Evolutionary conservation across 2,888 invertebrate genomes (phyloP).

Genomic region (Elegia similella): DNA sequence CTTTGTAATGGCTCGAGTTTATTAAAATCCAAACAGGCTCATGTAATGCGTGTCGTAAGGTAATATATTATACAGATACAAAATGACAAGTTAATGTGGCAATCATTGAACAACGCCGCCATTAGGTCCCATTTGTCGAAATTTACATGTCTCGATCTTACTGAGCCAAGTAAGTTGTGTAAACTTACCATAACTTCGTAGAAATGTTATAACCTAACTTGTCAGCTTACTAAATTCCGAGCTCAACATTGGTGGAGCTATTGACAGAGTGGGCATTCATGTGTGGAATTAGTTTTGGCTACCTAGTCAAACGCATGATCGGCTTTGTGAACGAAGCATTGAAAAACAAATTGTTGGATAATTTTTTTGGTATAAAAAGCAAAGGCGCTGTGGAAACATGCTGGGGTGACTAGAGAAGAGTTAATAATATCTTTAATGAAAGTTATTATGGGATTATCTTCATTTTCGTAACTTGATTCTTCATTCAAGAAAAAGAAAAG

Average conservation of each 20-base stretch:
- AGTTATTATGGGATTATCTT: too few species aligned
- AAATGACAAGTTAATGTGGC: neutral
- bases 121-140: neutral
- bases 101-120: too few species aligned
- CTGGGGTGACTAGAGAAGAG: too few species aligned
- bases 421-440: too few species aligned
- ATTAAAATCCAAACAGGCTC: too few species aligned
- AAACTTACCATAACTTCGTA: slow-evolving; percentile 10
- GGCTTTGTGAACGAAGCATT: slow-evolving; percentile 10
- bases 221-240: slow-evolving; percentile 2
- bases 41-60: neutral
- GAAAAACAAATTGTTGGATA: slow-evolving; percentile 9
- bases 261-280: slow-evolving; percentile 15
- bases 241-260: slow-evolving; percentile 3
- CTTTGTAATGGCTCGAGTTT: too few species aligned
- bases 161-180: neutral
- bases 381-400: too few species aligned
- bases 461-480: too few species aligned
- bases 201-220: slow-evolving; percentile 6
- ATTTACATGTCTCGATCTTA: neutral
- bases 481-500: too few species aligned
- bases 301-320: slow-evolving; percentile 7
- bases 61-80: neutral
- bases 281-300: slow-evolving; percentile 15
- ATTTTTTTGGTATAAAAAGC: neutral